Base-by-base conservation (phyloP, 2,888 invertebrate species). In the Trissoscelio sp. region DNA sequence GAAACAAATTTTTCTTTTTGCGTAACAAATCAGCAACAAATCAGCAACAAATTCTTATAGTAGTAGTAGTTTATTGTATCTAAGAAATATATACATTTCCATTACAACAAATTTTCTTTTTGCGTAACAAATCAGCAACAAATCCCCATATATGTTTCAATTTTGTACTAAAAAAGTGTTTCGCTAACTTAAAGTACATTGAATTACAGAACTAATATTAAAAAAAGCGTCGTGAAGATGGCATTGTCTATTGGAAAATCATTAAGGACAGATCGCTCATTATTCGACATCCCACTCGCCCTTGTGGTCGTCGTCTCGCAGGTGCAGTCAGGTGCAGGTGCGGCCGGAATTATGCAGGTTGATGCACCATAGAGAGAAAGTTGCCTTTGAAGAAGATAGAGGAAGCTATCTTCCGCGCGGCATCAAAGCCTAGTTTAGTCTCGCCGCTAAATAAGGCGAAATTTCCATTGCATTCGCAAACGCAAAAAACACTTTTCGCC, bases 281-380 rank as follows among this genome's bases (percentile, higher is more conserved):
- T 67, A 60, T 67, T 77, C 46, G 53, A 28, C 70, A 58, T 69
- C 62, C 72, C 62, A 81, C 77, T 78, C 77, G 77, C 77, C 77
- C 77, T 78, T 78, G 69, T 48, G 77, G 62, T 48, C 70, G 28
- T 39, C 28, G 39, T 51, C 39, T 66, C 53, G 77, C 77, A 77
- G 77, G 77, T 67, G 77, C 69, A 69, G 60, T 14, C 75, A 69
- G 60, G 58, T 28, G 77, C 77, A 77, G 77, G 77, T 78, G 77
- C 77, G 64, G 77, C 77, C 44, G 53, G 48, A 77, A 77, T 77
- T 69, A 77, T 77, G 77, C 77, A 77, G 77, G 77, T 77, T 77
- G 77, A 77, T 77, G 77, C 58, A 77, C 75, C 67, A 44, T 53
- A 53, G 75, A 60, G 75, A 77, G 77, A 77, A 77, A 77, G 77